A percentile compares a stretch with the other conserved stretches of the same genome.
Evolutionary conservation across 2,113 vertebrate species (phyloP).

Genomic region (Laticauda colubrina): DNA sequence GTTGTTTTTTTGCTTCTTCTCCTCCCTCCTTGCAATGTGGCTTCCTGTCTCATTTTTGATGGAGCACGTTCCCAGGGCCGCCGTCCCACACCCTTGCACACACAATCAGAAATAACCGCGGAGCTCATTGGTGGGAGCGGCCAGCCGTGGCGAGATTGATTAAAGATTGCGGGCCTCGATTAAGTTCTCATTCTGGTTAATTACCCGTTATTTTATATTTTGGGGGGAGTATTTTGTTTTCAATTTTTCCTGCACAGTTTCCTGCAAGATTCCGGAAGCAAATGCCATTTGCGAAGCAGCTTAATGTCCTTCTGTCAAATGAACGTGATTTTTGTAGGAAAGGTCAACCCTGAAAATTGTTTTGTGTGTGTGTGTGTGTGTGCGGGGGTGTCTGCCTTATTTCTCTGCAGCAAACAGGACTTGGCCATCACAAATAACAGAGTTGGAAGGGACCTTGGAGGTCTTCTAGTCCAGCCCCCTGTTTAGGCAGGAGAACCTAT

Average conservation of each 20-base stretch:
- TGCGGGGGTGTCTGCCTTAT: not conserved
- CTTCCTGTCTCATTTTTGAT: conserved; percentile 38
- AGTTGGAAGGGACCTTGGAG: not conserved
- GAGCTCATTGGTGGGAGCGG: conserved; percentile 42
- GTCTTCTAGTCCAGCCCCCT: not conserved
- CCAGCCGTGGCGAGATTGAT: conserved; percentile 55
- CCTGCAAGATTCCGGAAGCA: accelerated
- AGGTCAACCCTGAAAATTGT: conserved; percentile 10
- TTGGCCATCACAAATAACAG: not conserved
- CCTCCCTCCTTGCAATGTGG: conserved; percentile 25
- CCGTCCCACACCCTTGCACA: conserved; percentile 25
- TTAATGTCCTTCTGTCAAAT: not conserved
- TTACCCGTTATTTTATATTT: conserved; percentile 49
- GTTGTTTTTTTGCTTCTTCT: not conserved
- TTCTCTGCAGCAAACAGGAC: conserved; percentile 7
- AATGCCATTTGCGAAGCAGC: accelerated
- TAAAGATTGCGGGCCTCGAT: conserved; percentile 45
- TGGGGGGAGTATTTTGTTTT: conserved; percentile 31
- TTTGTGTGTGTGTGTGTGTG: not conserved
- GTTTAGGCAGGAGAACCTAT: not conserved
- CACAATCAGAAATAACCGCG: conserved; percentile 59
- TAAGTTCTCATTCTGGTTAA: conserved; percentile 59
- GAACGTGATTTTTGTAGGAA: conserved; percentile 36
- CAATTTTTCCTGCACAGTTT: not conserved
- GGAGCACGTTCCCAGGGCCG: conserved; percentile 43